Percentiles rank a stretch among this genome's conserved stretches.
Conservation (phyloP, 2,113 vertebrate genomes). For the Malurus cyaneus region DNA sequence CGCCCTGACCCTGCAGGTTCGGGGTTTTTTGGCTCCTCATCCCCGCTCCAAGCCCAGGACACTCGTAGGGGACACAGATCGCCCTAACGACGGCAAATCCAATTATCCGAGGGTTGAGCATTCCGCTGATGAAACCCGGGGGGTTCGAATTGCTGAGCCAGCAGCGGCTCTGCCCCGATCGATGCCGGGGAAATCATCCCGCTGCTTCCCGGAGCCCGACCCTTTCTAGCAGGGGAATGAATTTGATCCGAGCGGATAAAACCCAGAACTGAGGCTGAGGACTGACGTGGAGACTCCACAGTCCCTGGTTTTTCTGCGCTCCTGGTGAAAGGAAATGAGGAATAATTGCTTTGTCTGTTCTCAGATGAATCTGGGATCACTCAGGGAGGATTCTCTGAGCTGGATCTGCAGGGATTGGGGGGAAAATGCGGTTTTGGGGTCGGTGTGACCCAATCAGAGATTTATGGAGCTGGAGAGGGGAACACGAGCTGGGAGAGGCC, state of each 20-base stretch:
- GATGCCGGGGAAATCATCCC: background rate
- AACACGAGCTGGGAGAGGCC: background rate
- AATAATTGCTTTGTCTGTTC: background rate
- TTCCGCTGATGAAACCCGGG: slow-evolving; percentile 2
- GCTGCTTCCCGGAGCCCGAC: too few relatives aligned
- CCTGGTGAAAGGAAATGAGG: background rate
- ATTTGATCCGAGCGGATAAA: background rate
- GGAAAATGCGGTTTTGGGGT: background rate
- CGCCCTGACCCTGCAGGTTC: fast-evolving
- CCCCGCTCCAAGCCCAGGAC: background rate
- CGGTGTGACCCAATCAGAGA: fast-evolving
- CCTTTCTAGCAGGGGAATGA: too few relatives aligned
- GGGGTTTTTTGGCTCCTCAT: background rate
- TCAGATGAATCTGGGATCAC: background rate
- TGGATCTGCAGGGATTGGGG: background rate
- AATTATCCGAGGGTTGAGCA: slow-evolving; percentile 55
- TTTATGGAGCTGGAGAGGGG: background rate
- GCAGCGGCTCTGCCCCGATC: background rate
- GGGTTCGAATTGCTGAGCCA: slow-evolving; percentile 36
- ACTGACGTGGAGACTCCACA: fast-evolving
- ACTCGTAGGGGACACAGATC: background rate
- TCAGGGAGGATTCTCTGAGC: background rate
- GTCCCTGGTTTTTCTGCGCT: too few relatives aligned
- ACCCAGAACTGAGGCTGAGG: fast-evolving
- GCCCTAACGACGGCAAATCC: slow-evolving; percentile 1